Evolutionary conservation across 1,140 invertebrate genomes (phyloP).

Genomic region (Scaptomyza hsui): DNA sequence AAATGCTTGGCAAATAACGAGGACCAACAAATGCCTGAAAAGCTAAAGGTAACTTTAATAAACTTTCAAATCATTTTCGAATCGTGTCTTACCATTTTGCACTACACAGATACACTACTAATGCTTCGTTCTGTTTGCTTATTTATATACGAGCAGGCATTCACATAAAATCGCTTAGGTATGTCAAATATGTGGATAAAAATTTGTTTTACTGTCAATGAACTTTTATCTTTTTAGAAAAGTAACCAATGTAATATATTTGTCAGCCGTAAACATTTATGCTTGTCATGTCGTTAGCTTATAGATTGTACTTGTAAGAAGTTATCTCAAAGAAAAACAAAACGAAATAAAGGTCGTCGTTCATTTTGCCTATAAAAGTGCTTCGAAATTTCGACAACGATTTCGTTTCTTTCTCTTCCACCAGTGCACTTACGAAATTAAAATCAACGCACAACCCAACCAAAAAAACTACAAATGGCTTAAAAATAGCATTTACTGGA

Average conservation of each 20-base stretch:
- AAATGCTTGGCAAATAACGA: neutral
- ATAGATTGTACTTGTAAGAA: too few relatives aligned
- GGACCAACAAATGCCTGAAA: neutral
- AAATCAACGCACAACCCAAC: too few relatives aligned
- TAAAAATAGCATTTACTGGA: too few relatives aligned
- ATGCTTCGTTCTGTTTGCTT: neutral
- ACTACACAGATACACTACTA: neutral
- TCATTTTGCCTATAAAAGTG: too few relatives aligned
- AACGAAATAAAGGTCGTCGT: too few relatives aligned
- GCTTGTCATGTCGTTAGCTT: too few relatives aligned
- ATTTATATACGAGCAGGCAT: neutral
- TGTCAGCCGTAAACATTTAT: neutral
- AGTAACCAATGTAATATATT: neutral
- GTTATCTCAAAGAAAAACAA: too few relatives aligned
- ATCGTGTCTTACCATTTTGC: neutral
- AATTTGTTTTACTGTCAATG: neutral
- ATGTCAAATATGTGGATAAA: neutral
- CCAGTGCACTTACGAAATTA: too few relatives aligned
- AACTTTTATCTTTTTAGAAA: neutral
- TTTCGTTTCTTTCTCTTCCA: too few relatives aligned
- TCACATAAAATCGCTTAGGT: too few relatives aligned
- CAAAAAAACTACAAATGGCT: too few relatives aligned
- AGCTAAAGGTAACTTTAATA: neutral
- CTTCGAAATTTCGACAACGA: too few relatives aligned
- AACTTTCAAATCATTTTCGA: neutral